phyloP scores from a whole-genome alignment of 2,888 invertebrate species.

The Ferrisia virgata region DNA sequence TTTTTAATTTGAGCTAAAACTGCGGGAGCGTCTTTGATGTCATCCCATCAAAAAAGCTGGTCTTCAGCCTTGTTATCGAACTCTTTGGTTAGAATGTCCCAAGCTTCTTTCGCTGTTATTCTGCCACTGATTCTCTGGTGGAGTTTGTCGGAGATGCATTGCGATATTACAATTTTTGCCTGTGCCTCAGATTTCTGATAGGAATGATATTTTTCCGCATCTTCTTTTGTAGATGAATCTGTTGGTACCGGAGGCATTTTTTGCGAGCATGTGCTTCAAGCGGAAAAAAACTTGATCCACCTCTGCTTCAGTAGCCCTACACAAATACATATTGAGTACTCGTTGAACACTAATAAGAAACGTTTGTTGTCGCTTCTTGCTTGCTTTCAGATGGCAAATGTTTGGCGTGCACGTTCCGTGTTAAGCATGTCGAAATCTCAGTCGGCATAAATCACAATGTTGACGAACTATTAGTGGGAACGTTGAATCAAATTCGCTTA shows the following conservation, averaged over 20 bases:
- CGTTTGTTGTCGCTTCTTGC: too few species aligned
- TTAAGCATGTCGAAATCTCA: constrained; percentile 93
- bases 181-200: constrained; percentile 42
- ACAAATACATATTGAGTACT: too few species aligned
- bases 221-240: too few species aligned
- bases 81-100: constrained; percentile 41
- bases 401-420: constrained; percentile 83
- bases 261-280: too few species aligned
- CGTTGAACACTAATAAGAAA: too few species aligned
- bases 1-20: constrained; percentile 39
- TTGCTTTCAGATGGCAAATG: constrained; percentile 88
- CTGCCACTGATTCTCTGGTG: constrained; percentile 15
- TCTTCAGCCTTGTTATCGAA: constrained; percentile 47
- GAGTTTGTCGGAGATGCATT: constrained; percentile 44
- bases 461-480: constrained; percentile 89
- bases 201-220: too few species aligned
- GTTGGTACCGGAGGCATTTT: too few species aligned
- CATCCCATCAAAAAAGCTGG: constrained; percentile 45
- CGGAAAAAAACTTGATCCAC: too few species aligned
- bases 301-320: too few species aligned
- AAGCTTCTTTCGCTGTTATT: constrained; percentile 29
- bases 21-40: constrained; percentile 42
- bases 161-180: constrained; percentile 46
- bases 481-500: constrained; percentile 84
- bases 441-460: constrained; percentile 96